Base-by-base conservation (phyloP, 2,888 invertebrate species). In the Cosmopolites sordidus region DNA sequence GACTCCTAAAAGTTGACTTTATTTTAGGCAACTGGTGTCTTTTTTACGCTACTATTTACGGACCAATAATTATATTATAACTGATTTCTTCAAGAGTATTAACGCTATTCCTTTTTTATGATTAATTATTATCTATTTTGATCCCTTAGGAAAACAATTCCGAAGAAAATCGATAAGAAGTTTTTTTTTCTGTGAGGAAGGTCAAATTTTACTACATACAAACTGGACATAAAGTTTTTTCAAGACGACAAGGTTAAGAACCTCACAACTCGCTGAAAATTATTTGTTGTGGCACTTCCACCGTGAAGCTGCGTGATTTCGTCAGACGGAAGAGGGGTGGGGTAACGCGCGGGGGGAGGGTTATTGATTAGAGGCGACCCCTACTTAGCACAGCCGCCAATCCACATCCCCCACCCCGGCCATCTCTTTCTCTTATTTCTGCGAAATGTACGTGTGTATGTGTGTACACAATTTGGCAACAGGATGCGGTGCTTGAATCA, bases 291-390 rank as follows among this genome's bases (percentile, higher is more conserved):
- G 55, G 54, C 54, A 54, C 49, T 54, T 43, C 49, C 46, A 29
- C 49, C 46, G 16, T 16, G 40, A 40, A 16, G 40, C 40, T 40
- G 40, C 40, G 40, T 40, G 40, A 40, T 40, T 40, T 40, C 40
- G 17, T 8, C 40, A 40, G 40, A 40, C 17, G 16, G 14, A 40
- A 16, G 44, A 30, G 58, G 40, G 40, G 30, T 18, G 49, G 11
- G 43, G 42, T 60, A 62, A 62, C 56, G 58, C 53, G 52, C 53
- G 56, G 45, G 51, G 22, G 54, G 58, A 62, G 66, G 68, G 69
- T 60, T 73, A 74, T 74, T 73, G 73, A 74, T 74, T 74, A 74
- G 73, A 68, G 16, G 69, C 70, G 70, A 73, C 74, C 22, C 73
- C 74, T 74, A 74, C 72, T 74, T 73, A 73, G 72, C 73, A 69